Evolutionary conservation across 2,113 vertebrate species (phyloP), one percentile per base, ranked within the genome.

Genomic region (Aldabrachelys gigantea): DNA sequence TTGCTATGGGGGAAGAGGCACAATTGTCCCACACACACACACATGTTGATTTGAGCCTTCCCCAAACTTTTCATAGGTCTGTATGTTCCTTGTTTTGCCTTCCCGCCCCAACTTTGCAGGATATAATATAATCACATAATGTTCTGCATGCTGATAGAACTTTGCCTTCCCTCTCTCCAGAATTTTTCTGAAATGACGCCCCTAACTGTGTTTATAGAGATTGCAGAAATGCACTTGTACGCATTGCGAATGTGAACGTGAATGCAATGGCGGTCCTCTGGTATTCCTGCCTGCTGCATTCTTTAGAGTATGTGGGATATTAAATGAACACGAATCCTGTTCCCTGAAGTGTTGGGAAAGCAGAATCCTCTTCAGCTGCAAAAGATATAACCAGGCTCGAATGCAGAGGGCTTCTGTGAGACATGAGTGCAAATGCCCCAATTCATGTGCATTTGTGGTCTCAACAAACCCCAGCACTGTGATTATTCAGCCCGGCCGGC

Each of bases 281-380:
- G 59, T 88, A 8, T 50, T 3, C 29, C 91, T 80, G 65, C 83
- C 17, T 93, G 80, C 88, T 54, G 91, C 88, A 84, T 79, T 5
- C 84, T 93, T 96, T 83, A 87, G 93, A 87, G 90, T 72, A 76
- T 88, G 38, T 84, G 72, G 8, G 62, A 80, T 87, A 29, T 97
- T 97, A 88, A 90, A 91, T 96, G 84, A 95, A 56, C 72, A 44
- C 85, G 59, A 53, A 16, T 38, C 85, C 78, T 87, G 88, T 49
- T 90, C 91, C 90, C 89, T 85, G 94, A 79, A 95, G 92, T 0
- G 0, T 84, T 91, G 69, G 80, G 87, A 83, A 81, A 94, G 75
- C 80, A 93, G 88, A 85, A 83, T 89, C 50, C 47, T 82, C 12
- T 69, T 31, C 8, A 59, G 49, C 85, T 87, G 75, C 53, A 49